These are phyloP conservation scores for Xylota sylvarum DNA, from an alignment of 2,888 invertebrate species.

Conservation along the genomic window DNA sequence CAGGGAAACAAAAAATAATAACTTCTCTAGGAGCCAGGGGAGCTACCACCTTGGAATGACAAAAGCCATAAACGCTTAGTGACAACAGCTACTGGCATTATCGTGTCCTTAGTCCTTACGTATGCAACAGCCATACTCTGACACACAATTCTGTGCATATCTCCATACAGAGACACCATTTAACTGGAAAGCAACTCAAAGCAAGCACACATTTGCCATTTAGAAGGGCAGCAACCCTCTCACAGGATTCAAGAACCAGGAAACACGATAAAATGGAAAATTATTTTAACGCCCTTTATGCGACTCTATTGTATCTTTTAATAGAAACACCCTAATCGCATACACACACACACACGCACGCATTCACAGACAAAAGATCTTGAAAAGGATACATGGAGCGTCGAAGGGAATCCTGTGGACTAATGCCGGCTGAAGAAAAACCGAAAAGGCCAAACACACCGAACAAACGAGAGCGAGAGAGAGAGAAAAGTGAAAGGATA, in stretches of 20 bases:
- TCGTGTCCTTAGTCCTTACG: not conserved
- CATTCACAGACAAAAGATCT: no score
- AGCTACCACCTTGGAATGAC: not conserved
- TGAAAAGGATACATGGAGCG: not conserved
- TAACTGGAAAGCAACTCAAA: not conserved
- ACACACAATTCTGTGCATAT: slow-evolving; percentile 7
- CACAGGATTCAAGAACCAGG: slow-evolving; percentile 18
- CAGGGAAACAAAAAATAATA: not conserved
- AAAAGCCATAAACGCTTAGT: slow-evolving; percentile 4
- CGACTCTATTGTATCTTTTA: slow-evolving; percentile 8
- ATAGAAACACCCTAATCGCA: slow-evolving; percentile 27
- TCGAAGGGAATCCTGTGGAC: not conserved
- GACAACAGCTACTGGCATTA: slow-evolving; percentile 4
- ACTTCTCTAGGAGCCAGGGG: not conserved
- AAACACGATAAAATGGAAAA: slow-evolving; percentile 42
- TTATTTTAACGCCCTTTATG: slow-evolving; percentile 59
- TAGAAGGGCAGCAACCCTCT: slow-evolving; percentile 4
- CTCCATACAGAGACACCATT: not conserved
- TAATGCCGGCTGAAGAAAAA: not conserved
- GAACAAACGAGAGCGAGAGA: not conserved
- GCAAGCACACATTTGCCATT: no score
- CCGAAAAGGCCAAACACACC: no score
- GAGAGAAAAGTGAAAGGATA: not conserved
- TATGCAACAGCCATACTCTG: no score
- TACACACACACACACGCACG: not conserved